Percentiles rank a stretch among this genome's conserved stretches.
Conservation (phyloP, 2,113 vertebrate species). For the Phocoena sinus region DNA sequence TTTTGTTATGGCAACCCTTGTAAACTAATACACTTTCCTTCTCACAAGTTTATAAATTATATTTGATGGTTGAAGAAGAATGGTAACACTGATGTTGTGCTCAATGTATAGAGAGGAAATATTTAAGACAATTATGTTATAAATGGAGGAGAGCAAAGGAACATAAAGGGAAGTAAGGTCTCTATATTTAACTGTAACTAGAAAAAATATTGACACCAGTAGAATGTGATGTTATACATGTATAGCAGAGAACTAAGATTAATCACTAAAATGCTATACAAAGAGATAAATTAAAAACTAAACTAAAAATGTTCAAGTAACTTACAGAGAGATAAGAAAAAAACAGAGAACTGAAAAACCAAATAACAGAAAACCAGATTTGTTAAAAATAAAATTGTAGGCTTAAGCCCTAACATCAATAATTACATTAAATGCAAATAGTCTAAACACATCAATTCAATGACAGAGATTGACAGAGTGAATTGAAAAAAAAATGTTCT, state of each 20-base stretch:
- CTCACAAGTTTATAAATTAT: neutral
- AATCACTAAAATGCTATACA: neutral
- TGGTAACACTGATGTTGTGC: neutral
- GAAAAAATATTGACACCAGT: neutral
- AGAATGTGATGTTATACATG: neutral
- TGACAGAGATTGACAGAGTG: neutral
- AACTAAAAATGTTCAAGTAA: neutral
- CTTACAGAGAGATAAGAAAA: neutral
- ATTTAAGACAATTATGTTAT: neutral
- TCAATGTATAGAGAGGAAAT: neutral
- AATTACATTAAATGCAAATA: neutral
- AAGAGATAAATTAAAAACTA: neutral
- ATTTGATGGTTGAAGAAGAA: slow-evolving; percentile 18
- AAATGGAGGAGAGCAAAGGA: neutral
- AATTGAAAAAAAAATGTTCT: neutral
- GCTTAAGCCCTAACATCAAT: neutral
- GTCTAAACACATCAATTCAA: neutral
- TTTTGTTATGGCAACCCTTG: neutral
- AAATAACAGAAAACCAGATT: neutral
- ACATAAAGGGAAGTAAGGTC: neutral
- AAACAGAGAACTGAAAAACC: neutral
- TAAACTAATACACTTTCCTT: neutral
- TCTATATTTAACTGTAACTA: neutral
- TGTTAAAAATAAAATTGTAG: slow-evolving; percentile 1
- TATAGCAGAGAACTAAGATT: neutral